Evolutionary conservation across 1,140 invertebrate species (phyloP).

Genomic region (Papilio machaon): DNA sequence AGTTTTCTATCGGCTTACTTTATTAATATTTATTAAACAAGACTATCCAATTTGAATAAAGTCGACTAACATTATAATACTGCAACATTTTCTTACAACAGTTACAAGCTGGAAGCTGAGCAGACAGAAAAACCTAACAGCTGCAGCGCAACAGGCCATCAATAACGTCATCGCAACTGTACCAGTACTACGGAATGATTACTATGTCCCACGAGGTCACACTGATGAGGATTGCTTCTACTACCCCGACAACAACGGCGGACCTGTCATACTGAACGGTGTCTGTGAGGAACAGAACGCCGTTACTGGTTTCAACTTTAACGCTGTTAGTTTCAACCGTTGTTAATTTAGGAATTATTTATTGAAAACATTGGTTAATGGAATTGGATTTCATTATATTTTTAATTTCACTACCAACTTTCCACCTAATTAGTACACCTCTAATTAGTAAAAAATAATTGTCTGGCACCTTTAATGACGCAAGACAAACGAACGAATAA

Average conservation of each 20-base stretch:
- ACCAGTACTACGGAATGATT: constrained; percentile 58
- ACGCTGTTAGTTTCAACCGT: constrained; percentile 48
- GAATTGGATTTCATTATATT: background rate
- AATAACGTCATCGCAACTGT: constrained; percentile 53
- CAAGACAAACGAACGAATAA: background rate
- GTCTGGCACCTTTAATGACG: background rate
- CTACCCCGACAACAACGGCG: constrained; percentile 69
- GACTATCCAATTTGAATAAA: no score
- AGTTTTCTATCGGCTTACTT: no score
- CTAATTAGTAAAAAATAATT: background rate
- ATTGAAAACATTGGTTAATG: background rate
- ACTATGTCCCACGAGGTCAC: constrained; percentile 56
- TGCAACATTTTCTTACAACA: constrained; percentile 40
- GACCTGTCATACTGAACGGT: constrained; percentile 59
- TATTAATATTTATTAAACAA: no score
- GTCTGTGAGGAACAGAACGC: constrained; percentile 52
- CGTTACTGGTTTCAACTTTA: constrained; percentile 56
- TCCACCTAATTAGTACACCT: no score
- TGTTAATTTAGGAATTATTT: background rate
- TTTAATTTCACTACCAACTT: background rate
- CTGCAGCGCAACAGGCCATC: constrained; percentile 46
- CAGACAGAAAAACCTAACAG: constrained; percentile 48
- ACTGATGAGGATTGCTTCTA: constrained; percentile 66
- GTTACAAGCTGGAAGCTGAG: constrained; percentile 72
- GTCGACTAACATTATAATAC: background rate